Evolutionary conservation across 1,140 invertebrate genomes (phyloP), one percentile per base, ranked within the genome.

Genomic region (Phenacoccus solenopsis): DNA sequence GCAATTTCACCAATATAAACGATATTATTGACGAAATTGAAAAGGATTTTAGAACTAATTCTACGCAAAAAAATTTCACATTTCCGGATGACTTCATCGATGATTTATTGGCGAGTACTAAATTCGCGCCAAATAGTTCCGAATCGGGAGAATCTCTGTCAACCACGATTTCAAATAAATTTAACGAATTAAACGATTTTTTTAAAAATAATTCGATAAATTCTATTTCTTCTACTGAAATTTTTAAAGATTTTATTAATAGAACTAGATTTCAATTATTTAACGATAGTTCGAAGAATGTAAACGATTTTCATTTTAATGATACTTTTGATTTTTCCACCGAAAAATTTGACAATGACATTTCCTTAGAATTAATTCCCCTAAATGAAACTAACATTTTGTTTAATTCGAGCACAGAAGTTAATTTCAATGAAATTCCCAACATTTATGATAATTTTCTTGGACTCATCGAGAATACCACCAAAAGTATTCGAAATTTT

Each of bases 401-500:
- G 13, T 49, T 49, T n/a, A 49, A 49, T n/a, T 49, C 38, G 38
- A 49, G 5, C 38, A n/a, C 13, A 9, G 38, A 49, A 49, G n/a
- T n/a, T n/a, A 49, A 4, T 49, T 49, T n/a, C 38, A 49, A 49
- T 3, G 38, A 49, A 49, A 10, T 49, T 10, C 3, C 5, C 24
- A 1, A 4, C 16, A 13, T 35, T 27, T 28, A 61, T 30, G 28
- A 28, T 28, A 69, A 28, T 27, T 61, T 61, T 38, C 16, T 67
- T 69, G 24, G 57, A 28, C 28, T 61, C 28, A 12, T 69, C 30
- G 28, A 69, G 20, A 35, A 69, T 22, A n/a, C 32, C 22, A n/a
- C 67, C 30, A 2, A 28, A 49, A 24, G 35, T 70, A n/a, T 67
- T 35, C 12, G 24, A 67, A 30, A 72, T 49, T 49, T 49, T n/a